Evolutionary conservation across 2,888 invertebrate species (phyloP).

Genomic region (Conomelus anceps): DNA sequence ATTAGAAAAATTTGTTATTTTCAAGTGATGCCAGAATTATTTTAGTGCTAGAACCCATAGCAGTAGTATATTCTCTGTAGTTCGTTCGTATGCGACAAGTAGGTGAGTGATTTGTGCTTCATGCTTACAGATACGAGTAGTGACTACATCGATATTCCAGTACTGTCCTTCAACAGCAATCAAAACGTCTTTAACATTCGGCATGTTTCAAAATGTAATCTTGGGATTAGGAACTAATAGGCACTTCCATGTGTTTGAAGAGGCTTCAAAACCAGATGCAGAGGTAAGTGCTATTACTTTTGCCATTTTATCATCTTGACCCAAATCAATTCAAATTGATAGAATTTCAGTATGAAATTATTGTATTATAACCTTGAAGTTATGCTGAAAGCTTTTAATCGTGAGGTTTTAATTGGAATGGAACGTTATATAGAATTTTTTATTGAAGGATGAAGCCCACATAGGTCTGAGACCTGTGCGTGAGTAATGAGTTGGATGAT

Average conservation of each 20-base stretch:
- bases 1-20: too few relatives aligned
- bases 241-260: constrained; percentile 42
- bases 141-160: constrained; percentile 37
- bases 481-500: too few relatives aligned
- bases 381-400: too few relatives aligned
- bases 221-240: constrained; percentile 45
- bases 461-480: too few relatives aligned
- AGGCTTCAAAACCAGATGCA: constrained; percentile 36
- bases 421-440: too few relatives aligned
- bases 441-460: too few relatives aligned
- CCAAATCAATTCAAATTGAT: not conserved
- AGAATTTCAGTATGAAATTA: too few relatives aligned
- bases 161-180: constrained; percentile 42
- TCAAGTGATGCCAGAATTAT: too few relatives aligned
- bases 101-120: not conserved
- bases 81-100: not conserved
- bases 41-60: too few relatives aligned
- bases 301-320: not conserved
- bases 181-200: constrained; percentile 41
- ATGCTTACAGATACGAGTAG: constrained; percentile 30
- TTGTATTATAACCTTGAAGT: too few relatives aligned
- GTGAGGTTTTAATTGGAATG: too few relatives aligned
- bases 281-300: constrained; percentile 38
- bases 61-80: too few relatives aligned
- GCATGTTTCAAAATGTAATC: constrained; percentile 46